These are phyloP conservation scores for Aratinga solstitialis DNA, from an alignment of 2,797 vertebrate genomes.

Conservation along the genomic window DNA sequence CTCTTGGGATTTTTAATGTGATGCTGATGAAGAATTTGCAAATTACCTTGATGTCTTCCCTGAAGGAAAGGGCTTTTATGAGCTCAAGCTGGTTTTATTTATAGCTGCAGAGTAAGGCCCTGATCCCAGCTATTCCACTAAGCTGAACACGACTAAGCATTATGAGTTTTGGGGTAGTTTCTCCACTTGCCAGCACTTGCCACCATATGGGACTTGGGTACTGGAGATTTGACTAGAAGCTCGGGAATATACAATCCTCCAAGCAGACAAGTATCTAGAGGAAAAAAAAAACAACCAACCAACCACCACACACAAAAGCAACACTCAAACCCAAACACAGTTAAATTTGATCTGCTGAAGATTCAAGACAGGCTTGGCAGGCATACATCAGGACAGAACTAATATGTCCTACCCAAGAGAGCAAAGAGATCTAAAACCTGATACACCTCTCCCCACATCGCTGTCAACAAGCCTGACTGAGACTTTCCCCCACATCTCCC, in stretches of 20 bases:
- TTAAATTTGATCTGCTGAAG: background rate
- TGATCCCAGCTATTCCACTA: background rate
- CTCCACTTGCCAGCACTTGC: background rate
- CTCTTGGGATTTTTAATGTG: background rate
- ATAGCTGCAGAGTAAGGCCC: background rate
- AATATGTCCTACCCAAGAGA: background rate
- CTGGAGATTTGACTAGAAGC: background rate
- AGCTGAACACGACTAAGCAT: background rate
- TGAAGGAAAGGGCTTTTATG: background rate
- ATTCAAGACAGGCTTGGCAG: background rate
- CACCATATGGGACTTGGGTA: background rate
- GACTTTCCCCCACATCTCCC: background rate
- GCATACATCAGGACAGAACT: background rate
- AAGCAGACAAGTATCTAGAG: background rate
- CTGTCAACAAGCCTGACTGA: background rate
- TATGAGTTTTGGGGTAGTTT: background rate
- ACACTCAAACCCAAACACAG: background rate
- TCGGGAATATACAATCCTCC: background rate
- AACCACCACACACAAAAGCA: background rate
- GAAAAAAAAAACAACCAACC: background rate
- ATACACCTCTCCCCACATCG: background rate
- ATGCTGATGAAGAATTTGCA: background rate
- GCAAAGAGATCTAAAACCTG: background rate
- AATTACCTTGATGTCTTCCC: background rate
- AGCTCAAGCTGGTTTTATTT: background rate